Evolutionary conservation across 1,140 invertebrate genomes (phyloP).

Genomic region (Stegodyphus mimosarum): DNA sequence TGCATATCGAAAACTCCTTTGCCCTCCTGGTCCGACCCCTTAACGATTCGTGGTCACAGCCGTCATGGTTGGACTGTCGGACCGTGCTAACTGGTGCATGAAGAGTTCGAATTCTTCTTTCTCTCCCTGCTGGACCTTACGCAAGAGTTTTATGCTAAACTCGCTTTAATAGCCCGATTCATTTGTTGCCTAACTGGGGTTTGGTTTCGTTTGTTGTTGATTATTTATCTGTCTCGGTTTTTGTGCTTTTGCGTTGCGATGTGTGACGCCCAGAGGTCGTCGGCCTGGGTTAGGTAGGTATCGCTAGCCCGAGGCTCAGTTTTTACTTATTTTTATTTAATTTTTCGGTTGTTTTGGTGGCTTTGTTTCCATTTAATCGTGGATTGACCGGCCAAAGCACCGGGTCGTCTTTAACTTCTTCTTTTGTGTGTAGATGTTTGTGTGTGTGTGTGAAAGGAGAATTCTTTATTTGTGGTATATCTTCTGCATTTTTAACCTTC

Average conservation of each 20-base stretch:
- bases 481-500: too few species aligned
- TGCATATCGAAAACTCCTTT: neutral
- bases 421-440: neutral
- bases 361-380: conserved; percentile 2
- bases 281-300: neutral
- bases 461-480: too few species aligned
- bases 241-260: neutral
- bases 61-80: conserved; percentile 25
- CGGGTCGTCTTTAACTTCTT: neutral
- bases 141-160: conserved; percentile 49
- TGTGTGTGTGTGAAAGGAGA: too few species aligned
- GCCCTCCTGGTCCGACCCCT: neutral
- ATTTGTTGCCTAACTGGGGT: conserved; percentile 21
- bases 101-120: conserved; percentile 41
- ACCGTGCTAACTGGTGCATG: conserved; percentile 41
- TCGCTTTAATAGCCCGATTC: conserved; percentile 29
- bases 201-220: neutral
- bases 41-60: conserved; percentile 4
- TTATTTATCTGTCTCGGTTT: neutral
- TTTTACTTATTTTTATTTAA: neutral
- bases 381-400: conserved; percentile 8
- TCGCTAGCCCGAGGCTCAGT: neutral
- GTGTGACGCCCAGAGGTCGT: neutral
- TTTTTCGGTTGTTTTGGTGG: neutral
- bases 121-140: neutral